phyloP scores from a whole-genome alignment of 1,140 invertebrate species.

The Sminthurides bifidus region DNA sequence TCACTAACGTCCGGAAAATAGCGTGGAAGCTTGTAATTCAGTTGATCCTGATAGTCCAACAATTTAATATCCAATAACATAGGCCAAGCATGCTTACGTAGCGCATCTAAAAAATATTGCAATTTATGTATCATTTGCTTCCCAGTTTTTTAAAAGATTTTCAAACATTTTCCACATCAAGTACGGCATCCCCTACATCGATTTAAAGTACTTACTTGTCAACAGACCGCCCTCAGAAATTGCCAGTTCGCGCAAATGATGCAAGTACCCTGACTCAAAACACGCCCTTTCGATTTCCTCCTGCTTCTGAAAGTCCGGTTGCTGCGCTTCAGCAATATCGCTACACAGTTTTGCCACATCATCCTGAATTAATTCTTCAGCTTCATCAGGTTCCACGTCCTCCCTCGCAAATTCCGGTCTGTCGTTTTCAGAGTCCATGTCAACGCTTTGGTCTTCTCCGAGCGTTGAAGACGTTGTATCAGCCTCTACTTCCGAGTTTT shows the following conservation, averaged over 20 bases:
- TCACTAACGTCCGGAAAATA: conserved; percentile 11
- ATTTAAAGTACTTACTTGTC: conserved; percentile 14
- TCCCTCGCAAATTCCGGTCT: neutral
- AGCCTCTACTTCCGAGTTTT: neutral
- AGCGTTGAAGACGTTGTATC: conserved; percentile 14
- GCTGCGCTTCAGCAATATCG: conserved; percentile 17
- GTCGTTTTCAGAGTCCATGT: conserved; percentile 4
- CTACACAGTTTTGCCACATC: conserved; percentile 27
- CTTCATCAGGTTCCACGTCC: neutral
- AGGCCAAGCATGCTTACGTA: conserved; percentile 26
- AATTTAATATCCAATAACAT: conserved; percentile 20
- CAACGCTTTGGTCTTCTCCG: conserved; percentile 12
- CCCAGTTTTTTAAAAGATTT: too few species aligned
- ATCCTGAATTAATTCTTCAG: conserved; percentile 18
- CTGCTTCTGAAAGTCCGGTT: conserved; percentile 15
- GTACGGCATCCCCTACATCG: too few species aligned
- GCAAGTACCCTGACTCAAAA: conserved; percentile 2
- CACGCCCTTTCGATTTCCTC: conserved; percentile 16
- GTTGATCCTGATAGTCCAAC: conserved; percentile 11
- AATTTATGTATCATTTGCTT: too few species aligned
- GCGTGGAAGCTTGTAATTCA: conserved; percentile 1
- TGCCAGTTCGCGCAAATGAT: conserved; percentile 14
- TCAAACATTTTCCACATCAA: too few species aligned
- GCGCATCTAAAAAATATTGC: conserved; percentile 20
- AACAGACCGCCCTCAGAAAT: conserved; percentile 23